Evolutionary conservation across 2,888 invertebrate species (phyloP).

Genomic region (Lymantria monacha): DNA sequence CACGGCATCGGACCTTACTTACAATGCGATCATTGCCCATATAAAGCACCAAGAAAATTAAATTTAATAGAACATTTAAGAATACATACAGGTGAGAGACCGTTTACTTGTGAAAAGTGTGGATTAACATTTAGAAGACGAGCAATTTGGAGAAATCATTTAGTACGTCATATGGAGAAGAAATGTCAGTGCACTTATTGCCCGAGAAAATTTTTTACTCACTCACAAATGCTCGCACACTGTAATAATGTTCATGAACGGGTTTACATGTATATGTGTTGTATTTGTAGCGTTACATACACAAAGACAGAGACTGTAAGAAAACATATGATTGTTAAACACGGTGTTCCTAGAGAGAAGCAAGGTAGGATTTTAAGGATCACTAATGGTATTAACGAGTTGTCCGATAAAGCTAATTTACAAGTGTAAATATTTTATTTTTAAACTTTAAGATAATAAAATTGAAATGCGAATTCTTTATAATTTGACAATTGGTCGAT

Average conservation of each 20-base stretch:
- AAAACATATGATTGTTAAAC: constrained; percentile 59
- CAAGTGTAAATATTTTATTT: too few relatives aligned
- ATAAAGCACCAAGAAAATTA: constrained; percentile 55
- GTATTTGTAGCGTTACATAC: constrained; percentile 59
- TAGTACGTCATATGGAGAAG: constrained; percentile 65
- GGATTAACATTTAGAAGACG: constrained; percentile 65
- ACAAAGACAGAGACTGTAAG: constrained; percentile 59
- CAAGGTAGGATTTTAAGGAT: constrained; percentile 62
- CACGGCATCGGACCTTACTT: constrained; percentile 59
- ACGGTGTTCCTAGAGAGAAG: constrained; percentile 62
- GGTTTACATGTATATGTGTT: constrained; percentile 58
- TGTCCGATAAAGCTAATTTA: background rate
- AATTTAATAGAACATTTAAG: constrained; percentile 63
- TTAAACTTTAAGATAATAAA: too few relatives aligned
- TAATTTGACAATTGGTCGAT: too few relatives aligned
- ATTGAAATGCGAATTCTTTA: too few relatives aligned
- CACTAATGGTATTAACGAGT: constrained; percentile 22
- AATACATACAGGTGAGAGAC: constrained; percentile 67
- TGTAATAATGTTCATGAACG: constrained; percentile 64
- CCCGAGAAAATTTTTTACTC: constrained; percentile 55
- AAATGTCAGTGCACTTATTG: constrained; percentile 59
- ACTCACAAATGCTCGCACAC: constrained; percentile 56
- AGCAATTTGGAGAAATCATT: constrained; percentile 65
- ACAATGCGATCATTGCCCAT: constrained; percentile 60
- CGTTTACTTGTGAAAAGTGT: constrained; percentile 69